phyloP scores from a whole-genome alignment of 2,888 invertebrate species.

The Conomelus anceps region DNA sequence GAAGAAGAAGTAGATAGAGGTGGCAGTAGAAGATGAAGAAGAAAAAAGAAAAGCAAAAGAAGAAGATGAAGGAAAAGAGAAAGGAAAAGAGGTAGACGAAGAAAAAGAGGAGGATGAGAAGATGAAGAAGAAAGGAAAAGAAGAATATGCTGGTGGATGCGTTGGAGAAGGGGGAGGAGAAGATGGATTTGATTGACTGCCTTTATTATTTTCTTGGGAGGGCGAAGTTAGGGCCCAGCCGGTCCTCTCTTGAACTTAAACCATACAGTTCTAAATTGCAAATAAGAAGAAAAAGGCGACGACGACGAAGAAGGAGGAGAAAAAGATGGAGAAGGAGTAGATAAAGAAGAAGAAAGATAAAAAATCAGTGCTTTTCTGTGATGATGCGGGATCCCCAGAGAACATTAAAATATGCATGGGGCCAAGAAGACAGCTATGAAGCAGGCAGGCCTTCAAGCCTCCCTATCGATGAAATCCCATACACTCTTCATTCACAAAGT shows the following conservation, averaged over 20 bases:
- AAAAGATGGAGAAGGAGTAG: too few species aligned
- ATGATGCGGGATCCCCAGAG: too few species aligned
- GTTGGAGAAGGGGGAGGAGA: background rate
- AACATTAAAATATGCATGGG: background rate
- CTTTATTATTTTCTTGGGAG: too few species aligned
- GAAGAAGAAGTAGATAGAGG: background rate
- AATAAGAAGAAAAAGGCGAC: too few species aligned
- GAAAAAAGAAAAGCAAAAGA: background rate
- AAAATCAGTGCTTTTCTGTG: too few species aligned
- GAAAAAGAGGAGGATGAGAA: background rate
- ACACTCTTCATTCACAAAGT: background rate
- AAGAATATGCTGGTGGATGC: background rate
- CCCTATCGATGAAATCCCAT: background rate
- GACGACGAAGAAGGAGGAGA: too few species aligned
- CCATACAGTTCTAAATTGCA: too few species aligned
- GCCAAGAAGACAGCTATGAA: background rate
- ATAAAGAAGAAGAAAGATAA: too few species aligned
- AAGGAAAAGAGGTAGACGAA: background rate
- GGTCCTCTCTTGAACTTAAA: too few species aligned
- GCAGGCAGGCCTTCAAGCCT: background rate
- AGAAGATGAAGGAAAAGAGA: background rate
- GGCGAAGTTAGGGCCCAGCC: too few species aligned
- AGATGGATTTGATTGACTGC: background rate
- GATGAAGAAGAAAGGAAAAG: background rate
- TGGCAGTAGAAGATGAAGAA: background rate